These are phyloP conservation scores for Littorina saxatilis DNA, from an alignment of 1,140 invertebrate genomes.

Conservation along the genomic window DNA sequence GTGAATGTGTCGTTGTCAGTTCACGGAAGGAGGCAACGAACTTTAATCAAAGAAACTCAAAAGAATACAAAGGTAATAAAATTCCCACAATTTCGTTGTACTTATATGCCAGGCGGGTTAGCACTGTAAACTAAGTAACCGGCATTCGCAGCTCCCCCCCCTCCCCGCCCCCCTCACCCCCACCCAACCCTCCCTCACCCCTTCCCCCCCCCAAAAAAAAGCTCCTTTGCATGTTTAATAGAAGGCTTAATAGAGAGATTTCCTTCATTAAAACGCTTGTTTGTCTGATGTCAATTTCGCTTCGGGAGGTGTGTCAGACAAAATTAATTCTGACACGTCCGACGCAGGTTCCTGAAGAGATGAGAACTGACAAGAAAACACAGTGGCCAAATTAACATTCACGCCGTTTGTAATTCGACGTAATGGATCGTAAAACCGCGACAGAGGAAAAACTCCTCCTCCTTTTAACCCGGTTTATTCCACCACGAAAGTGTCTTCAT, in stretches of 20 bases:
- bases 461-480: not conserved
- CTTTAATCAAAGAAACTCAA: no score
- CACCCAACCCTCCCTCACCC: not conserved
- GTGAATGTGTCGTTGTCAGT: no score
- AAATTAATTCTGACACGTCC: not conserved
- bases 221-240: no score
- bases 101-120: no score
- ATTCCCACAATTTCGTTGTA: no score
- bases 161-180: not conserved
- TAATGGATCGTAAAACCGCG: not conserved
- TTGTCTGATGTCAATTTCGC: no score
- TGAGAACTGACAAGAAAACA: not conserved
- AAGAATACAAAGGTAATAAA: no score
- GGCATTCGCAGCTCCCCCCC: not conserved
- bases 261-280: no score
- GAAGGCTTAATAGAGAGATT: no score
- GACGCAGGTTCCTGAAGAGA: not conserved
- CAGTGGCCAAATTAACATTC: not conserved
- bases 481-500: not conserved
- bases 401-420: not conserved
- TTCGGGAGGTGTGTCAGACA: no score
- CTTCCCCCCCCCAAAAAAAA: not conserved
- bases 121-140: no score
- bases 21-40: no score
- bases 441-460: not conserved